Evolutionary conservation across 2,888 invertebrate genomes (phyloP).

Genomic region (Phragmatobia fuliginosa): DNA sequence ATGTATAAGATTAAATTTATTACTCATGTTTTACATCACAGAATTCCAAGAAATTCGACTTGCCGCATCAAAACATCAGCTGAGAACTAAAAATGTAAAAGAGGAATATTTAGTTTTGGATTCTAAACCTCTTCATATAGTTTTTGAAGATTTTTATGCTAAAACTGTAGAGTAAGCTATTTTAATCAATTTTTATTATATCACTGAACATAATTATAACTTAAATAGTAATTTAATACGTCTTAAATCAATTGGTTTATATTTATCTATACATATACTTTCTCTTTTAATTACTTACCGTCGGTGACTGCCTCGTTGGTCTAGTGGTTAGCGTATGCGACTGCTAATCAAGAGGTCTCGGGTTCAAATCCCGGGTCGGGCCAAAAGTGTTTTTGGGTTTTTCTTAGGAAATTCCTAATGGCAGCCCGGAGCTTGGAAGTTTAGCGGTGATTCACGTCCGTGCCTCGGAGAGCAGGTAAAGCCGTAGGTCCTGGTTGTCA

Average conservation of each 20-base stretch:
- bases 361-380: too few relatives aligned
- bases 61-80: neutral
- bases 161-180: neutral
- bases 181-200: neutral
- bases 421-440: too few relatives aligned
- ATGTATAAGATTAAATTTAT: neutral
- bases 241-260: neutral
- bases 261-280: too few relatives aligned
- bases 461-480: too few relatives aligned
- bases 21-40: neutral
- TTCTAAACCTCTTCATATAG: neutral
- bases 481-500: too few relatives aligned
- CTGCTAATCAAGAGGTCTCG: too few relatives aligned
- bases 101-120: neutral
- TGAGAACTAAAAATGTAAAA: neutral
- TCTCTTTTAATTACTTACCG: too few relatives aligned
- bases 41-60: slow-evolving; percentile 2
- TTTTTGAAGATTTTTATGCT: neutral
- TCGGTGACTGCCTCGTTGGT: too few relatives aligned
- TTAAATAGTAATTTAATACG: neutral
- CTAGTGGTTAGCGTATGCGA: too few relatives aligned
- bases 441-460: too few relatives aligned
- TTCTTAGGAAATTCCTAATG: too few relatives aligned
- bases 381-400: too few relatives aligned
- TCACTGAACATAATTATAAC: neutral